phyloP scores from a whole-genome alignment of 2,888 invertebrate species.

The Pollenia griseotomentosa region DNA sequence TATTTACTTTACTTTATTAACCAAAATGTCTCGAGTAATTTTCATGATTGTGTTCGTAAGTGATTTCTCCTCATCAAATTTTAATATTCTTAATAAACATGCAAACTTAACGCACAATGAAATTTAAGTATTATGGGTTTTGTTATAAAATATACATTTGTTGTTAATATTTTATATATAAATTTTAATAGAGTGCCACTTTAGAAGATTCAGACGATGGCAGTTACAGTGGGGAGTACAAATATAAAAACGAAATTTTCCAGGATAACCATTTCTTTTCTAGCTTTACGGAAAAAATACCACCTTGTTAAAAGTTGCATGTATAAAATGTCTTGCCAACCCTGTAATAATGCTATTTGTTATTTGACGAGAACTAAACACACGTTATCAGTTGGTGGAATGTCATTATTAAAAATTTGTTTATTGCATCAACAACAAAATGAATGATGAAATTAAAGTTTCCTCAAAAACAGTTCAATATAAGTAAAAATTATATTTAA shows the following conservation, averaged over 20 bases:
- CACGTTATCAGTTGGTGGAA: no score
- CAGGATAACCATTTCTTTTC: no score
- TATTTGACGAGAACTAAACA: no score
- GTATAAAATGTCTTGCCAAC: no score
- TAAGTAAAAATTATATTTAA: no score
- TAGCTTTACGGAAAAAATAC: no score
- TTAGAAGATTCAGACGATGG: not conserved
- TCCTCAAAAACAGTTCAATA: no score
- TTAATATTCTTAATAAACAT: conserved; percentile 28
- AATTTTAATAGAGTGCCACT: not conserved
- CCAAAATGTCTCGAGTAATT: not conserved
- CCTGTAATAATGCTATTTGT: no score
- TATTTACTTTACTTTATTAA: not conserved
- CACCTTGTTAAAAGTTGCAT: no score
- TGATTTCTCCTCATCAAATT: not conserved
- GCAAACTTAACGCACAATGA: conserved; percentile 32
- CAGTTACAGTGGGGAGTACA: not conserved
- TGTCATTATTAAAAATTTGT: no score
- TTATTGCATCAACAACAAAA: no score
- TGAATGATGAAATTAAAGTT: no score
- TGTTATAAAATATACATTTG: not conserved
- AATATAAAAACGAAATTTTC: not conserved
- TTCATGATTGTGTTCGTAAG: conserved; percentile 1
- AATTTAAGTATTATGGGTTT: conserved; percentile 35
- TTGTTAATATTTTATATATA: not conserved